These are phyloP conservation scores for Sarcophaga bullata DNA, from an alignment of 1,140 invertebrate genomes.

Conservation along the genomic window DNA sequence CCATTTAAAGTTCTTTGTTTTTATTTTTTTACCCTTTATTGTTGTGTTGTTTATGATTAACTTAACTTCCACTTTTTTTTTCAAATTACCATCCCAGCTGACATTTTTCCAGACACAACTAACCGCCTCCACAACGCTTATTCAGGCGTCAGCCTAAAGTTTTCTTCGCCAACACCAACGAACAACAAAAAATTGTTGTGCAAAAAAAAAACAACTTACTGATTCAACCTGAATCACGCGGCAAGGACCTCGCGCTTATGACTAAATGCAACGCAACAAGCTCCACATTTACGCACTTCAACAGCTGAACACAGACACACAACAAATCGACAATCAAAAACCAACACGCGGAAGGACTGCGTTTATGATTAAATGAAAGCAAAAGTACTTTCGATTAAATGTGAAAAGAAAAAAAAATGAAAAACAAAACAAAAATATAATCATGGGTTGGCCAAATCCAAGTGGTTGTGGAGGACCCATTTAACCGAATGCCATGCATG, in stretches of 20 bases:
- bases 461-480: too few relatives aligned
- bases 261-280: too few relatives aligned
- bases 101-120: constrained; percentile 9
- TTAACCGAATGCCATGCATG: too few relatives aligned
- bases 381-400: constrained; percentile 1
- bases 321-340: too few relatives aligned
- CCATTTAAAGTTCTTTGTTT: not conserved
- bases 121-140: not conserved
- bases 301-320: too few relatives aligned
- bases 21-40: not conserved
- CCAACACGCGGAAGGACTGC: constrained; percentile 24
- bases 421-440: too few relatives aligned
- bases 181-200: not conserved
- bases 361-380: constrained; percentile 18
- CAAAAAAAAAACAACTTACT: not conserved
- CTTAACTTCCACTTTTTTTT: not conserved
- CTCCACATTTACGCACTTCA: too few relatives aligned
- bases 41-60: not conserved
- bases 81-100: too few relatives aligned
- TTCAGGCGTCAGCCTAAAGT: not conserved
- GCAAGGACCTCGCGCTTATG: too few relatives aligned
- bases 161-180: not conserved
- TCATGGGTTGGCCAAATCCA: too few relatives aligned
- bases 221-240: not conserved
- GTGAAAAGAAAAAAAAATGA: too few relatives aligned